Evolutionary conservation across 2,888 invertebrate species (phyloP).

Genomic region (Fissipunctia ypsillon): DNA sequence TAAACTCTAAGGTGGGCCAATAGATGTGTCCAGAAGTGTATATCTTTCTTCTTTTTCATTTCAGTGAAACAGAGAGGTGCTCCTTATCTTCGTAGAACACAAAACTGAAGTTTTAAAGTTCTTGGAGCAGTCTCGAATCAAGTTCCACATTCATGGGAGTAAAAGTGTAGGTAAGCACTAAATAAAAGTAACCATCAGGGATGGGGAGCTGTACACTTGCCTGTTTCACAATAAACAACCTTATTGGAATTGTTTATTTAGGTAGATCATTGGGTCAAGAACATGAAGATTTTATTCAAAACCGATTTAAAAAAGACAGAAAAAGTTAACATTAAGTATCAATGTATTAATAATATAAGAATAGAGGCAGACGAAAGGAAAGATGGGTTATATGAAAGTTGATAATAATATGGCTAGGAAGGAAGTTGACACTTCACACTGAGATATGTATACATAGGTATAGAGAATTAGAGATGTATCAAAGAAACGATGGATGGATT

Average conservation of each 20-base stretch:
- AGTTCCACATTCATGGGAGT: constrained; percentile 4
- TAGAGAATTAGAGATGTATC: neutral
- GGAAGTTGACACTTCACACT: neutral
- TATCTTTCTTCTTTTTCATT: too few relatives aligned
- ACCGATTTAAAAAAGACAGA: constrained; percentile 1
- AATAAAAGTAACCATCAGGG: neutral
- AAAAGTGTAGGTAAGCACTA: neutral
- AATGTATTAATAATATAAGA: too few relatives aligned
- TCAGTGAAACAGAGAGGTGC: too few relatives aligned
- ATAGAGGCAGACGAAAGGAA: neutral
- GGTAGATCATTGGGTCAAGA: constrained; percentile 9
- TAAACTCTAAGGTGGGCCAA: too few relatives aligned
- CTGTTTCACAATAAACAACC: neutral
- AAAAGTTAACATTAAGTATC: neutral
- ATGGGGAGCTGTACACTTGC: neutral
- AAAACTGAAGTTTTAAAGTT: neutral
- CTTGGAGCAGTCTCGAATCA: neutral
- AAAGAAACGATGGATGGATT: neutral
- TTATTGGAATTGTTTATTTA: neutral
- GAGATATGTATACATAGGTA: too few relatives aligned
- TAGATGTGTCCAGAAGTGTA: too few relatives aligned
- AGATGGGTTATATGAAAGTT: neutral
- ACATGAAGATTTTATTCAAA: neutral
- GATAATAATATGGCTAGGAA: neutral
- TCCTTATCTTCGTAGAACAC: too few relatives aligned